phyloP scores from a whole-genome alignment of 2,797 vertebrate genomes.

The Meriones psammophilus region DNA sequence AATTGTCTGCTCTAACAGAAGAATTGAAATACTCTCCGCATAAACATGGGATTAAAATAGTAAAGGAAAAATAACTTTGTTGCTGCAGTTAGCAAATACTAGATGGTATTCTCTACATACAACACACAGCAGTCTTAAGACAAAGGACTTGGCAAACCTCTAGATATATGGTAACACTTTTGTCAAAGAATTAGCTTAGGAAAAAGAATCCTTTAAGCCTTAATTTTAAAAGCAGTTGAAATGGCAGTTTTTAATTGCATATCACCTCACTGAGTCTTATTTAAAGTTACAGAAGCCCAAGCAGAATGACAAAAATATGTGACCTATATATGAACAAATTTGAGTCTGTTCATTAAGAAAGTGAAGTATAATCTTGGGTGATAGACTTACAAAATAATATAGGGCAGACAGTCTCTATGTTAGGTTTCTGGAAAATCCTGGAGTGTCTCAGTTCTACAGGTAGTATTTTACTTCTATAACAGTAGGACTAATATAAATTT shows the following conservation, averaged over 20 bases:
- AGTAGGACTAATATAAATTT: background rate
- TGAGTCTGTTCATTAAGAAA: background rate
- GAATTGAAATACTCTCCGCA: constrained; percentile 33
- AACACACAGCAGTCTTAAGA: background rate
- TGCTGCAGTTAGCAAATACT: constrained; percentile 7
- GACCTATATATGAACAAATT: background rate
- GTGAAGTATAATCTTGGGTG: background rate
- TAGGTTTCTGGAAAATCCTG: constrained; percentile 8
- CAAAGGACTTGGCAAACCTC: constrained; percentile 3
- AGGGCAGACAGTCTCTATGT: background rate
- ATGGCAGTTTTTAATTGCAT: background rate
- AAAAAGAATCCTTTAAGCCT: constrained; percentile 25
- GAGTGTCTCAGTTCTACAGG: background rate
- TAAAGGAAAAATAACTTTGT: background rate
- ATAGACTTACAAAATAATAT: constrained; percentile 1
- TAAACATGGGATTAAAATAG: constrained; percentile 50
- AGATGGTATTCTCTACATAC: constrained; percentile 25
- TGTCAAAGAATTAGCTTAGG: constrained; percentile 27
- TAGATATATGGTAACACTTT: background rate
- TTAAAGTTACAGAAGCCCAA: constrained; percentile 32
- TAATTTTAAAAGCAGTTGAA: constrained; percentile 26
- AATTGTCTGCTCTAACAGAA: constrained; percentile 39
- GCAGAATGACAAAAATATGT: background rate
- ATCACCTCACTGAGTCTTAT: constrained; percentile 33
- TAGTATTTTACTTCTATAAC: background rate